Percentiles rank a stretch among this genome's conserved stretches.
These are phyloP conservation scores for Lucilia cuprina DNA, from an alignment of 1,140 invertebrate species.

Conservation along the genomic window DNA sequence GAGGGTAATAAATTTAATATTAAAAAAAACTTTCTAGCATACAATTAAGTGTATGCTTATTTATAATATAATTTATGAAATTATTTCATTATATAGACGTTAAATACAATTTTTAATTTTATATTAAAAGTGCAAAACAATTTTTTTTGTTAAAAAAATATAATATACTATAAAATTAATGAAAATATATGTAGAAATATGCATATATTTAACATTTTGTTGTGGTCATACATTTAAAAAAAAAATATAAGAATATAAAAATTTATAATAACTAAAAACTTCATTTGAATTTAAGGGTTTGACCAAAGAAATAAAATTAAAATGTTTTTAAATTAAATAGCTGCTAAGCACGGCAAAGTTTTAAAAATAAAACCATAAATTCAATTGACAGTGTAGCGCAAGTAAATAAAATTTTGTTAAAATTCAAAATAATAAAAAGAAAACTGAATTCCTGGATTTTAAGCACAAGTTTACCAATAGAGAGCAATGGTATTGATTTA, in stretches of 20 bases:
- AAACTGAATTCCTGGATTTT: too few relatives aligned
- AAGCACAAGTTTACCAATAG: background rate
- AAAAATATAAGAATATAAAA: too few relatives aligned
- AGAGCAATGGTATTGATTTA: background rate
- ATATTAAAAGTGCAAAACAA: too few relatives aligned
- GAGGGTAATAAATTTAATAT: background rate
- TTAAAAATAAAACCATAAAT: slow-evolving; percentile 37
- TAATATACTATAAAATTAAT: too few relatives aligned
- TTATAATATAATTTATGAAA: background rate
- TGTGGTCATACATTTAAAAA: too few relatives aligned
- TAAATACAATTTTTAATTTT: slow-evolving; percentile 1
- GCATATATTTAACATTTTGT: too few relatives aligned
- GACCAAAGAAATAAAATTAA: too few relatives aligned
- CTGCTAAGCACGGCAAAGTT: slow-evolving; percentile 37
- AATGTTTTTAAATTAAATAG: background rate
- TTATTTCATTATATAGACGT: background rate
- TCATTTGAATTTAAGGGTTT: too few relatives aligned
- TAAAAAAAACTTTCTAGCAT: background rate
- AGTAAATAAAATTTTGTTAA: background rate
- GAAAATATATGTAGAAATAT: too few relatives aligned
- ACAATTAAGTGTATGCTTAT: background rate
- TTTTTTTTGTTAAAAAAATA: too few relatives aligned
- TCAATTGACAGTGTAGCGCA: slow-evolving; percentile 38
- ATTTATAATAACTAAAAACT: too few relatives aligned
- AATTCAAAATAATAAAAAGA: too few relatives aligned